Evolutionary conservation across 2,888 invertebrate species (phyloP).

Genomic region (Hartigia nigra): DNA sequence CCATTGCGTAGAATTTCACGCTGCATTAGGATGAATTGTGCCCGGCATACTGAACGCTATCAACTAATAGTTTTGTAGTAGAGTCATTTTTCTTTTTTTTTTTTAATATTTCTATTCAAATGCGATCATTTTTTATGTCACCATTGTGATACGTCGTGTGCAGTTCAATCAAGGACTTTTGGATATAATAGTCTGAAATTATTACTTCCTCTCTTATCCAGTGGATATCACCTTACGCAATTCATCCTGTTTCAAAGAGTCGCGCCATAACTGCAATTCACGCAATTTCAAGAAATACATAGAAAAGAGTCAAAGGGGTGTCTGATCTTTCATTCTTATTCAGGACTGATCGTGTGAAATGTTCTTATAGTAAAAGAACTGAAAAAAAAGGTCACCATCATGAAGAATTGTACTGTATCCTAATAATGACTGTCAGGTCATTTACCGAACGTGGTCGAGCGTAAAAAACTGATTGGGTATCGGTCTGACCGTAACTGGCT

Average conservation of each 20-base stretch:
- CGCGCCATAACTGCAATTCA: neutral
- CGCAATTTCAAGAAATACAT: neutral
- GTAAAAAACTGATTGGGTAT: neutral
- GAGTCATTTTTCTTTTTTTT: neutral
- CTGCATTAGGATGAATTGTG: neutral
- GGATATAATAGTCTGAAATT: slow-evolving; percentile 4
- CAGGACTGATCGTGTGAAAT: no score
- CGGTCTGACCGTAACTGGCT: neutral
- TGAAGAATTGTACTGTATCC: neutral
- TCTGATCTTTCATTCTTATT: neutral
- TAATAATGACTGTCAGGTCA: neutral
- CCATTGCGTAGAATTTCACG: neutral
- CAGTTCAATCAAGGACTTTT: neutral
- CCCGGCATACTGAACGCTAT: neutral
- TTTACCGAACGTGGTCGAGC: neutral
- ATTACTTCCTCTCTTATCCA: slow-evolving; percentile 11
- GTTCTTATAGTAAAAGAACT: neutral
- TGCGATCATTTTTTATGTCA: neutral
- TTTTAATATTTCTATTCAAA: neutral
- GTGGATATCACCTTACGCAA: slow-evolving; percentile 23
- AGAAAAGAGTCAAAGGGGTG: neutral
- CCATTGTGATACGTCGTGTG: neutral
- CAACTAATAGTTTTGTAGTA: neutral
- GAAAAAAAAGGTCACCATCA: neutral
- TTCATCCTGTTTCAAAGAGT: slow-evolving; percentile 29